Evolutionary conservation across 1,140 invertebrate genomes (phyloP).

Genomic region (Aphaenogaster rudis): DNA sequence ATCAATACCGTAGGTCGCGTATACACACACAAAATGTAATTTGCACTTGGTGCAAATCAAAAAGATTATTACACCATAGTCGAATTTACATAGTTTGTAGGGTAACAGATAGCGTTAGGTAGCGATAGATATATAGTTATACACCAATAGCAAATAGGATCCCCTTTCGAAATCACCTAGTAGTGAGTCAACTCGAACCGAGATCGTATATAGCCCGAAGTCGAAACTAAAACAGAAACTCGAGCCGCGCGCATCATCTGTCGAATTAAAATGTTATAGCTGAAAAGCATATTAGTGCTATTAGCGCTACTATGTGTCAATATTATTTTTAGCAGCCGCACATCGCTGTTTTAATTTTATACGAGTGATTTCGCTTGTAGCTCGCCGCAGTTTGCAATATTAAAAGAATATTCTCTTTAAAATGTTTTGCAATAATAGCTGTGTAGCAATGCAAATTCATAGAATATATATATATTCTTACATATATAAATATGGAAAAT

Average conservation of each 20-base stretch:
- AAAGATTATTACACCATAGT: conserved; percentile 11
- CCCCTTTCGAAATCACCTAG: conserved; percentile 15
- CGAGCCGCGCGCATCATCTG: conserved; percentile 16
- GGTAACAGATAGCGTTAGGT: conserved; percentile 1
- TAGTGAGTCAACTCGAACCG: conserved; percentile 4
- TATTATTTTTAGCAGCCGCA: conserved; percentile 53
- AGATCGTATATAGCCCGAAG: conserved; percentile 1
- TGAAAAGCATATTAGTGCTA: conserved; percentile 46
- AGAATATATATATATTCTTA: background rate
- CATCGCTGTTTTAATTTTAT: conserved; percentile 9
- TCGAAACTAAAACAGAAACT: conserved; percentile 46
- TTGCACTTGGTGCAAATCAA: background rate
- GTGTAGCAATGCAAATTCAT: background rate
- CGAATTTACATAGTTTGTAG: conserved; percentile 15
- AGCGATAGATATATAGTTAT: conserved; percentile 6
- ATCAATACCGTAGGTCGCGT: too few species aligned
- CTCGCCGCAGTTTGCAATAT: background rate
- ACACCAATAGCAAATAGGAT: conserved; percentile 21
- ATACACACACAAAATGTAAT: conserved; percentile 1
- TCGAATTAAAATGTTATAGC: conserved; percentile 55
- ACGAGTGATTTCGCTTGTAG: background rate
- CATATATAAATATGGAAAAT: background rate
- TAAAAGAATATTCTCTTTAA: background rate
- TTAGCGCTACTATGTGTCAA: conserved; percentile 34
- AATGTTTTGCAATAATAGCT: background rate